Evolutionary conservation across 2,113 vertebrate species (phyloP), one percentile per base, ranked within the genome.

Genomic region (Marmota flaviventris): DNA sequence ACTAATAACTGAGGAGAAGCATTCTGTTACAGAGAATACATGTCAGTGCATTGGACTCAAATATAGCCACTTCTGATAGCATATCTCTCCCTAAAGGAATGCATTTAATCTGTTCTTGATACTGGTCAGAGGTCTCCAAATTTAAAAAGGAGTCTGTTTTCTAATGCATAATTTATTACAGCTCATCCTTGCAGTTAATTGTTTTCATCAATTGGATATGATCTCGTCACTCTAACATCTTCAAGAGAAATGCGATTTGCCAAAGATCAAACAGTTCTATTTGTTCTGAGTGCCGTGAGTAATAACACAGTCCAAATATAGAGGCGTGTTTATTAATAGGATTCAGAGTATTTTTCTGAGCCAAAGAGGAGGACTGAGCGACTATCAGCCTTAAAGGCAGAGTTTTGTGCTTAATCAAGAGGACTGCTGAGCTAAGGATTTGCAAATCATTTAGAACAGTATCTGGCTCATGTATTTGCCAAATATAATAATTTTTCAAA

Each of bases 251-350:
- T 2, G 2, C 51, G 51, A 6, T 81, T 91, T 9, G 8, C 67
- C 14, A 34, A 39, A 83, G 86, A 85, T 83, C 83, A 88, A 75
- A 25, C 4, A 1, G 25, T 45, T 20, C 42, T 89, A 17, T 95
- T 95, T 34, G 56, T 70, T 91, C 39, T 63, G n/a, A 89, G 86
- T 9, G 18, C 83, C n/a, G 0, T 73, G 96, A 92, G 39, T 86
- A 78, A 89, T 65, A 37, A 48, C 79, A 82, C 39, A 82, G 93
- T 84, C 75, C 91, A 79, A 37, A 95, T 67, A 78, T 16, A 72
- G 65, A 95, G 56, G 29, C 48, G 29, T 45, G 12, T 65, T 96
- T 75, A 83, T 93, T 63, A 70, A 84, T 53, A 93, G 5, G 56
- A 22, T 78, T 37, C 18, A 20, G 86, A 63, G 16, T 73, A 65